Conservation (phyloP, 2,797 vertebrate genomes). For the Oryzias dopingdopingensis region DNA sequence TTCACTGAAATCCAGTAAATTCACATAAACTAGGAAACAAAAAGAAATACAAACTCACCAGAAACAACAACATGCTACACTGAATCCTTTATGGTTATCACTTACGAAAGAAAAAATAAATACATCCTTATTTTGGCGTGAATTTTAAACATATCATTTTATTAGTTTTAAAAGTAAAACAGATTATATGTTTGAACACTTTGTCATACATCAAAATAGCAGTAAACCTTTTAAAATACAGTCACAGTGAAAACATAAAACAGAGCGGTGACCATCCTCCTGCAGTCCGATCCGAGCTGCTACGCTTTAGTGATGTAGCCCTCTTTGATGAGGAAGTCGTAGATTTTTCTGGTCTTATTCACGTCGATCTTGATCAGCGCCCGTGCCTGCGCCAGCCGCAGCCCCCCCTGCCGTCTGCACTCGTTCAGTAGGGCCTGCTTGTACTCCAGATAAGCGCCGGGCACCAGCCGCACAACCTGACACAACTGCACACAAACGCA, state of each 20-base stretch:
- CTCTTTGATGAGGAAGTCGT: conserved; percentile 97
- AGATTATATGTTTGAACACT: conserved; percentile 6
- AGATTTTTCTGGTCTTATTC: conserved; percentile 99
- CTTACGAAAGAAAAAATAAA: conserved; percentile 53
- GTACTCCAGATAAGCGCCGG: conserved; percentile 96
- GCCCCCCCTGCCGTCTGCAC: conserved; percentile 93
- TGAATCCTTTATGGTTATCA: conserved; percentile 13
- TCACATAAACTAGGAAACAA: too few relatives aligned
- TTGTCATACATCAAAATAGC: conserved; percentile 34
- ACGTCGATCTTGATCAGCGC: conserved; percentile 99
- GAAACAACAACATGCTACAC: background rate
- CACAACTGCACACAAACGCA: conserved; percentile 80
- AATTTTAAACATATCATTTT: conserved; percentile 20
- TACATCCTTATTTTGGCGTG: conserved; percentile 25
- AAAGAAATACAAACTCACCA: too few relatives aligned
- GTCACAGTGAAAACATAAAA: conserved; percentile 11
- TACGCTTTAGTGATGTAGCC: conserved; percentile 95
- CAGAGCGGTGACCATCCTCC: conserved; percentile 1
- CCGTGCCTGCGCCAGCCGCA: conserved; percentile 93
- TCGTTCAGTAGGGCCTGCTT: conserved; percentile 95
- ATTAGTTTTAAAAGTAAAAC: conserved; percentile 28
- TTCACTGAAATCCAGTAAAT: too few relatives aligned
- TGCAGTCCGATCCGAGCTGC: conserved; percentile 3
- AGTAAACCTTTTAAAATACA: conserved; percentile 30
- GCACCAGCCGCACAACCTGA: conserved; percentile 97